Evolutionary conservation across 2,797 vertebrate species (phyloP), one percentile per base, ranked within the genome.

Genomic region (Xyrichtys novacula): DNA sequence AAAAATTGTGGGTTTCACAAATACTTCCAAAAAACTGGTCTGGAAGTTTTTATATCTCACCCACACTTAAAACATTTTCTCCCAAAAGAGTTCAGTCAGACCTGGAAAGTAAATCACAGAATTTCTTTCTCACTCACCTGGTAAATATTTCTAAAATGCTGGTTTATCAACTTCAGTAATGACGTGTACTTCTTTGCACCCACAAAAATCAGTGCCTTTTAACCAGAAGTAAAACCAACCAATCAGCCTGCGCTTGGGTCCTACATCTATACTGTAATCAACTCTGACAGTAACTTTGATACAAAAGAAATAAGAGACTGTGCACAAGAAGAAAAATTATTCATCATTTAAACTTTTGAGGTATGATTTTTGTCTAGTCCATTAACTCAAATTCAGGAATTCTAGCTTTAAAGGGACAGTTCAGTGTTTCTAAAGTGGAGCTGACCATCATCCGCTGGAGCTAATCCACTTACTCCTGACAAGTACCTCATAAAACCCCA

Each of bases 331-430:
- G 34, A 25, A 54, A 40, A 48, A 17, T 14, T 25, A n/a, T 2
- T 9, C 65, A 46, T 48, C 17, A 9, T 57, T 40, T n/a, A 1
- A 23, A 0, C 19, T 32, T 71, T 7, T 12, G 54, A 75, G 42
- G 56, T 67, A 17, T 40, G 3, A 53, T 38, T 25, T 20, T 3
- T 42, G 10, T 52, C 1, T 17, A 29, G 10, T 57, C 26, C 26
- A 40, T 23, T 10, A 34, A 26, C 15, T 22, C 22, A 19, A 39
- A 28, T 31, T 31, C 17, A 52, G 17, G 22, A 69, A 54, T 25
- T 60, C 3, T n/a, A 12, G 9, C 20, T 63, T 49, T 36, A 8
- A 3, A n/a, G n/a, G n/a, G n/a, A 32, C 31, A 32, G 3, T 8
- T 32, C 31, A n/a, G n/a, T n/a, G 3, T 8, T 3, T 34, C 32